Conservation (phyloP, 1,140 invertebrate genomes). For the Stratiolaelaps scimitus region DNA sequence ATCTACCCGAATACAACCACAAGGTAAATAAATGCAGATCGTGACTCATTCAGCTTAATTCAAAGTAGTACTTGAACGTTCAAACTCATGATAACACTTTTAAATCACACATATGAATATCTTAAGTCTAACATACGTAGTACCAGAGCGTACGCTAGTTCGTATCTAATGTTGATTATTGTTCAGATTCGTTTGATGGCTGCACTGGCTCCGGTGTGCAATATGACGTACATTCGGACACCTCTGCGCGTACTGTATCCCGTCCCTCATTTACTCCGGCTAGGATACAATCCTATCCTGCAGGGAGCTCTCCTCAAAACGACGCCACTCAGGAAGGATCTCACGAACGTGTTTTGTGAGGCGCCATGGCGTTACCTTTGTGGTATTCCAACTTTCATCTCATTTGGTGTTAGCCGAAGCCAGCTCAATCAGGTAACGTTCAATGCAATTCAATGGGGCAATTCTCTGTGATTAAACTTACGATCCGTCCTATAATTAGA, state of each 20-base stretch:
- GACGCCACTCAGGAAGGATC: neutral
- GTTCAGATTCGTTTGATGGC: conserved; percentile 10
- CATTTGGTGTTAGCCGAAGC: neutral
- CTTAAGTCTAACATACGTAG: too few relatives aligned
- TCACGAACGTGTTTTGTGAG: neutral
- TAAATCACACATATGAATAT: too few relatives aligned
- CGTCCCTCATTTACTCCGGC: neutral
- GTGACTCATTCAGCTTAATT: neutral
- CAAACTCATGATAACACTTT: too few relatives aligned
- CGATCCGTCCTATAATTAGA: too few relatives aligned
- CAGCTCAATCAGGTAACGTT: neutral
- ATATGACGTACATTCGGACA: neutral
- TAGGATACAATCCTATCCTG: conserved; percentile 3
- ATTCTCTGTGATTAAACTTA: too few relatives aligned
- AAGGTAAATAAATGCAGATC: conserved; percentile 33
- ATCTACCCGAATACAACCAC: conserved; percentile 38
- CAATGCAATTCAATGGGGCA: neutral
- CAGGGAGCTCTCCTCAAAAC: neutral
- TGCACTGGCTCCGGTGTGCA: conserved; percentile 12
- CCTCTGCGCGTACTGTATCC: neutral
- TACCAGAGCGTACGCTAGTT: too few relatives aligned
- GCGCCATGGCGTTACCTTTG: neutral
- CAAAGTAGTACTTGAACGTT: neutral
- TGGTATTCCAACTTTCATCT: neutral
- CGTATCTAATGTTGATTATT: too few relatives aligned